These are phyloP conservation scores for Pteruthius melanotis DNA, from an alignment of 2,113 vertebrate species.

Conservation along the genomic window DNA sequence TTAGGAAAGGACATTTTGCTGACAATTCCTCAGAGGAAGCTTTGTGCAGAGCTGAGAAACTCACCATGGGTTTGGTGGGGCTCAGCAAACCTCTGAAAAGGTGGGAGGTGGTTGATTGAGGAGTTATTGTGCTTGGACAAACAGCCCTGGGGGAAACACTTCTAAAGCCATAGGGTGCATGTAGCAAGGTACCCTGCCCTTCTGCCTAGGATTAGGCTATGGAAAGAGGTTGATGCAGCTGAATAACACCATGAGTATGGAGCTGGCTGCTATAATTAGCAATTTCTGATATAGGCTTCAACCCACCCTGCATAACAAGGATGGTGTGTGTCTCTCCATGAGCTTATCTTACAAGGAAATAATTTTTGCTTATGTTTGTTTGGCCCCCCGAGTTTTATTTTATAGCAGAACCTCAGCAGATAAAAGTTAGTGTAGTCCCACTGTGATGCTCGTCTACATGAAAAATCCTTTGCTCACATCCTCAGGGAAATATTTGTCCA, in stretches of 20 bases:
- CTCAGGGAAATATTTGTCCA: neutral
- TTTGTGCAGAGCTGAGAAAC: neutral
- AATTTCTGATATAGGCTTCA: neutral
- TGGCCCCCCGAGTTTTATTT: neutral
- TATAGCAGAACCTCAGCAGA: neutral
- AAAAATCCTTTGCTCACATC: neutral
- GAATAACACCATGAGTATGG: neutral
- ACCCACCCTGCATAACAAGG: neutral
- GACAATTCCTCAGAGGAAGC: neutral
- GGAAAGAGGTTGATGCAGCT: neutral
- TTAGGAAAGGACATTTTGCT: neutral
- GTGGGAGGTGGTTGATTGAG: neutral
- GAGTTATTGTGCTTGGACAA: neutral
- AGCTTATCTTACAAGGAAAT: neutral
- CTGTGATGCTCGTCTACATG: neutral
- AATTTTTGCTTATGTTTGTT: neutral
- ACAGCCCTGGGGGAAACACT: neutral
- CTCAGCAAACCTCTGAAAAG: neutral
- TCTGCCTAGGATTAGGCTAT: neutral
- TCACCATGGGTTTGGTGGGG: fast-evolving
- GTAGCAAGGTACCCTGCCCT: neutral
- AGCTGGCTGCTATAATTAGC: neutral
- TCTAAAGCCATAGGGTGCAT: neutral
- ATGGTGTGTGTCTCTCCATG: neutral
- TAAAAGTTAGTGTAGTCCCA: neutral